phyloP scores from a whole-genome alignment of 1,140 invertebrate genomes.

The Leptonema lineaticorne region DNA sequence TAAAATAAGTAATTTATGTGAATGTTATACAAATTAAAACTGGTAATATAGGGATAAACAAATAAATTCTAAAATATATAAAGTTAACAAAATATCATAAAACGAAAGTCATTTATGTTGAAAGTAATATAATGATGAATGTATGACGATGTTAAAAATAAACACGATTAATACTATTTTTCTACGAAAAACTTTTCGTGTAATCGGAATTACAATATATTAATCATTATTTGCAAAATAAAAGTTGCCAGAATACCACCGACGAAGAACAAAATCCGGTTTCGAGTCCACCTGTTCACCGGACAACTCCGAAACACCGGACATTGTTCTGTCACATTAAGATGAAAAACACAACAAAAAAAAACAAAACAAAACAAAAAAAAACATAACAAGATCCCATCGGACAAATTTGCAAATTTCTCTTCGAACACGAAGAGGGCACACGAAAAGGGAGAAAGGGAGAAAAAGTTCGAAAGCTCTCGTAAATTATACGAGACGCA shows the following conservation, averaged over 20 bases:
- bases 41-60: no score
- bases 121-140: no score
- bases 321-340: conserved; percentile 21
- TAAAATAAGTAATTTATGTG: no score
- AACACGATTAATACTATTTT: no score
- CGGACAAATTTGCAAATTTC: conserved; percentile 8
- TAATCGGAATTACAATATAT: conserved; percentile 31
- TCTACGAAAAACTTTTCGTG: not conserved
- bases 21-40: no score
- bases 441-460: not conserved
- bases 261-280: conserved; percentile 32
- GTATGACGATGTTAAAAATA: no score
- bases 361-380: not conserved
- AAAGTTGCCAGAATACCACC: conserved; percentile 29
- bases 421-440: not conserved
- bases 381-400: not conserved
- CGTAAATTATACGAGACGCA: no score
- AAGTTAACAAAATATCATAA: no score
- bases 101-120: no score
- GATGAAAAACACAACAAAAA: not conserved
- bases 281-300: conserved; percentile 36
- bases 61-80: no score
- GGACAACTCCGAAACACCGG: no score
- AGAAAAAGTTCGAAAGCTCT: not conserved
- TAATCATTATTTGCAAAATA: conserved; percentile 31